phyloP scores from a whole-genome alignment of 2,888 invertebrate species.

The Cremastinae sp. region DNA sequence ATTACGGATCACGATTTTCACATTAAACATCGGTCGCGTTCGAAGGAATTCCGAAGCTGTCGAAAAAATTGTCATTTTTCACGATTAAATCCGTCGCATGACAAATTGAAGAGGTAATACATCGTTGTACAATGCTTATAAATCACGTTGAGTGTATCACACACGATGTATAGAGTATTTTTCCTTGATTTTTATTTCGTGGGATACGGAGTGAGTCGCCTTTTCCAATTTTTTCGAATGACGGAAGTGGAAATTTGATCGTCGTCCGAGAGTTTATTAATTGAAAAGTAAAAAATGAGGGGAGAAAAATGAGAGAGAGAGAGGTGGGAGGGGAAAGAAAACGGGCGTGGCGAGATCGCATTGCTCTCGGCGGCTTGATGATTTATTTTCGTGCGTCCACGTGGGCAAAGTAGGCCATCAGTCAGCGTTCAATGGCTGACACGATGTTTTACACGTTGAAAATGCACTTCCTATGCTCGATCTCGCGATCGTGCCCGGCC shows the following conservation, averaged over 20 bases:
- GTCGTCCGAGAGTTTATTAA: conserved; percentile 50
- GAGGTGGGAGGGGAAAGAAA: not conserved
- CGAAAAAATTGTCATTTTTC: no score
- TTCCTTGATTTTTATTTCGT: not conserved
- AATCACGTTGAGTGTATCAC: no score
- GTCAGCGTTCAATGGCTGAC: conserved; percentile 40
- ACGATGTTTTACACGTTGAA: conserved; percentile 33
- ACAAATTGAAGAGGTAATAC: no score
- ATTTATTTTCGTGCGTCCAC: conserved; percentile 54
- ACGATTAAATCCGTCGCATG: no score
- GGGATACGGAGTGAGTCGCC: not conserved
- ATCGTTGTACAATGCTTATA: no score
- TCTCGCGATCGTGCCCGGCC: not conserved
- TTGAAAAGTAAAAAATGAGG: conserved; percentile 22
- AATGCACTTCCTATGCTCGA: conserved; percentile 32
- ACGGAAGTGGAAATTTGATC: conserved; percentile 46
- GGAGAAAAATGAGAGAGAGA: not conserved
- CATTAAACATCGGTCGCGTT: not conserved
- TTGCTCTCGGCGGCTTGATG: conserved; percentile 34
- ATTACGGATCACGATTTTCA: conserved; percentile 40
- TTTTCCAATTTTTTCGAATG: conserved; percentile 58
- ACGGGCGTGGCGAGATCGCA: conserved; percentile 42
- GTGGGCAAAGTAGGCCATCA: conserved; percentile 44
- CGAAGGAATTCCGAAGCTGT: no score
- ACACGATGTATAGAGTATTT: not conserved